phyloP scores from a whole-genome alignment of 2,797 vertebrate genomes.

The Saguinus oedipus region DNA sequence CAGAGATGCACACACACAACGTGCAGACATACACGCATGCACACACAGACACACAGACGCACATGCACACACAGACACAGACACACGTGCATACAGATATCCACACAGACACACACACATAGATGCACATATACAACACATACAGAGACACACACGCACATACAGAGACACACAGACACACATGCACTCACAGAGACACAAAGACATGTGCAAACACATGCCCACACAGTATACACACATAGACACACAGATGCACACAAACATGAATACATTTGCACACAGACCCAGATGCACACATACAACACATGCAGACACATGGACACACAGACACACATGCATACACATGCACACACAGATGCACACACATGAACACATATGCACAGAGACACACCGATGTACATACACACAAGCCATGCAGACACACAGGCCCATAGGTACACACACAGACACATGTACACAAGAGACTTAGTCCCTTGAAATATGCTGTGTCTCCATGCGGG shows the following conservation, averaged over 20 bases:
- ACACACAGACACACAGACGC: neutral
- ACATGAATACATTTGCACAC: neutral
- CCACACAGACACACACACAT: neutral
- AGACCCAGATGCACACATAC: neutral
- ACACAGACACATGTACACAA: neutral
- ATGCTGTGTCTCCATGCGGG: fast-evolving
- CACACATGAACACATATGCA: neutral
- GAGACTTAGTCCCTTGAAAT: too few species aligned
- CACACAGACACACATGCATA: neutral
- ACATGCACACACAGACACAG: neutral
- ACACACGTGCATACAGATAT: neutral
- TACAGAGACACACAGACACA: too few species aligned
- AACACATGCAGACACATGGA: too few species aligned
- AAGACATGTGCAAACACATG: too few species aligned
- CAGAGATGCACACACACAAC: too few species aligned
- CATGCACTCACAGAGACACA: too few species aligned
- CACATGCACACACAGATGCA: neutral
- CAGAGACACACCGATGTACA: neutral
- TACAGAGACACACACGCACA: too few species aligned
- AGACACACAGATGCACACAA: neutral
- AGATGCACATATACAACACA: neutral
- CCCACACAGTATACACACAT: too few species aligned
- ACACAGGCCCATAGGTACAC: fast-evolving
- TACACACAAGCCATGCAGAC: fast-evolving
- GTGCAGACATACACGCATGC: too few species aligned